Base-by-base conservation (phyloP, 2,888 invertebrate genomes). In the Melipona bicolor region DNA sequence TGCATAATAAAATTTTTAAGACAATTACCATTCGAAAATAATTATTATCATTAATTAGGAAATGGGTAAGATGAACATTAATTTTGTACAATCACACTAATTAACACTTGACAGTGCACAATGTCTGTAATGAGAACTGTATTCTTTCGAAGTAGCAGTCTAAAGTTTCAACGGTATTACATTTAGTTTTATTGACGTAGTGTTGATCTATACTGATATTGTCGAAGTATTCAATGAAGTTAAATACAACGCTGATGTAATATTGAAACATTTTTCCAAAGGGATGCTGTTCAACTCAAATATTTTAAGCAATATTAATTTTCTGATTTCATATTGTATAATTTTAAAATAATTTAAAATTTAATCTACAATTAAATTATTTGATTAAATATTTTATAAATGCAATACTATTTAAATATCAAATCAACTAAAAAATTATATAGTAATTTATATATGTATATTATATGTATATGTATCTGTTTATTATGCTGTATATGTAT, bases 221-320 rank as follows among this genome's bases (percentile, higher is more conserved):
- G 19, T 36, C 36, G 4, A 24, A 15, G 9, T 36, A 36, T 36
- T n/a, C 17, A 32, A 56, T n/a, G 52, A 70, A 43, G n/a, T 17
- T 36, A 36, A 24, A 70, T 70, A 56, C 36, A 43, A 36, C 32
- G 70, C 36, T 70, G n/a, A 70, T 11, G 24, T 43, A 70, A 70
- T 32, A 21, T 6, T 50, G 21, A 49, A 32, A 54, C 21, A 17
- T 11, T 56, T 43, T 27, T 59, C 1, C 15, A 13, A 61, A 59
- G 19, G 24, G 36, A 56, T 4, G 27, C 13, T 24, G 43, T 54
- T 70, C 19, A 32, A 36, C 21, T 52, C 11, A 27, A 19, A 27
- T 43, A 65, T 13, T 5, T 65, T n/a, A 21, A 3, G 5, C 19
- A 11, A 32, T 32, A 32, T 11, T 32, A 32, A 9, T 61, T 61